Evolutionary conservation across 2,888 invertebrate genomes (phyloP), one percentile per base, ranked within the genome.

Genomic region (Chaitophorus viminalis): DNA sequence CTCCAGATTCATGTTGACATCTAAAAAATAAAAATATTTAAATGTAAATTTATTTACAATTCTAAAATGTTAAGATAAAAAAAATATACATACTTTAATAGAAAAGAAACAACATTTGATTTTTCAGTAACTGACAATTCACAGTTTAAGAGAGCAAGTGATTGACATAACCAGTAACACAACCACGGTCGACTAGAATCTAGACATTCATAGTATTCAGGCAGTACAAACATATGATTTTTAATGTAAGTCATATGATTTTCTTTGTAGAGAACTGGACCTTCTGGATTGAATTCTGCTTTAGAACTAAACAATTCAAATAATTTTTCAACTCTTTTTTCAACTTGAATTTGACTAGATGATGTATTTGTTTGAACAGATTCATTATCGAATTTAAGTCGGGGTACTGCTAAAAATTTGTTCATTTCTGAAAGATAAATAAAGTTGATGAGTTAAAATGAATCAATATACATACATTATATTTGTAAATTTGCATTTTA

Each of bases 161-260:
- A 94, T 92, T 99, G 98, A 65, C 99, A 92, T 89, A 97, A 97
- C 99, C 99, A 99, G 91, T 98, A 99, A 90, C 97, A 95, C 89
- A 99, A 93, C 99, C 99, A 99, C 14, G 99, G 95, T 90, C 98
- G 94, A 91, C 98, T 99, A 18, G 97, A 96, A 93, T 99, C 99
- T 90, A 99, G 92, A 91, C 94, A 94, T 94, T 94, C 87, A 65
- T 87, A 87, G 39, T 81, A 81, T 81, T 87, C 72, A 31, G 87
- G 87, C 25, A 87, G 72, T 46, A n/a, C 29, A 74, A 88, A 82
- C 88, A 88, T 70, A 18, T 88, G 82, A 25, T 70, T 77, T 83
- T 75, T 88, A 18, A 88, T 77, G 52, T 88, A 89, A 31, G 74
- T 33, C 25, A 88, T 83, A 31, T 89, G 89, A 70, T 89, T 81